Conservation (phyloP, 1,140 invertebrate species). For the Adelges cooleyi region DNA sequence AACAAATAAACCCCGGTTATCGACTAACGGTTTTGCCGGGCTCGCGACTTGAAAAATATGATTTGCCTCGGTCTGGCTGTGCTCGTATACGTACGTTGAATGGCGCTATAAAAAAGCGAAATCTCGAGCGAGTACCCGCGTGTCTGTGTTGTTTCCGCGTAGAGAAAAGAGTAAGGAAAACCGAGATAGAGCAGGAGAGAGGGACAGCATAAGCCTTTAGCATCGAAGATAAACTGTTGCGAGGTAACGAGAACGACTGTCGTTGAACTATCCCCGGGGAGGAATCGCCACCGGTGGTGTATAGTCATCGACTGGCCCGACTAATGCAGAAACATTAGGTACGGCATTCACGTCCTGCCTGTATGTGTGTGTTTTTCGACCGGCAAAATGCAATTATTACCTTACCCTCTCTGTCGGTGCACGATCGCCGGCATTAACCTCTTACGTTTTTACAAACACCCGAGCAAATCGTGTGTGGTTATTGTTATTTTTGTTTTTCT, state of each 20-base stretch:
- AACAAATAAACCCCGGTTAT: no score
- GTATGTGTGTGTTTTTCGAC: not conserved
- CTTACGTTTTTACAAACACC: no score
- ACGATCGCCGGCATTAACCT: not conserved
- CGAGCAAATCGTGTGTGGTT: no score
- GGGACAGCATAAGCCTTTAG: slow-evolving; percentile 12
- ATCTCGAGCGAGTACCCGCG: no score
- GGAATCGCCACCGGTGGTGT: slow-evolving; percentile 12
- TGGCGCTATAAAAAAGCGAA: no score
- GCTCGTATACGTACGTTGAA: no score
- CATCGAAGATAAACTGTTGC: slow-evolving; percentile 22
- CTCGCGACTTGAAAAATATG: no score
- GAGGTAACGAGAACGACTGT: slow-evolving; percentile 8
- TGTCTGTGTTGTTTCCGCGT: no score
- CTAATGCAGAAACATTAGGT: slow-evolving; percentile 22
- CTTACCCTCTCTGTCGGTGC: not conserved
- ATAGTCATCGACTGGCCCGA: slow-evolving; percentile 5
- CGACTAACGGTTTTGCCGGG: no score
- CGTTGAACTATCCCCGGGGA: slow-evolving; percentile 23
- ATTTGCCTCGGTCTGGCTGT: no score
- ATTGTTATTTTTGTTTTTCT: no score
- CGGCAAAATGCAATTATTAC: slow-evolving; percentile 3
- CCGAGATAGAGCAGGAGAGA: not conserved
- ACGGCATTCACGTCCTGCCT: not conserved
- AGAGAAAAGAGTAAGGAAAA: no score